Evolutionary conservation across 2,888 invertebrate genomes (phyloP), one percentile per base, ranked within the genome.

Genomic region (Bombyx huttoni): DNA sequence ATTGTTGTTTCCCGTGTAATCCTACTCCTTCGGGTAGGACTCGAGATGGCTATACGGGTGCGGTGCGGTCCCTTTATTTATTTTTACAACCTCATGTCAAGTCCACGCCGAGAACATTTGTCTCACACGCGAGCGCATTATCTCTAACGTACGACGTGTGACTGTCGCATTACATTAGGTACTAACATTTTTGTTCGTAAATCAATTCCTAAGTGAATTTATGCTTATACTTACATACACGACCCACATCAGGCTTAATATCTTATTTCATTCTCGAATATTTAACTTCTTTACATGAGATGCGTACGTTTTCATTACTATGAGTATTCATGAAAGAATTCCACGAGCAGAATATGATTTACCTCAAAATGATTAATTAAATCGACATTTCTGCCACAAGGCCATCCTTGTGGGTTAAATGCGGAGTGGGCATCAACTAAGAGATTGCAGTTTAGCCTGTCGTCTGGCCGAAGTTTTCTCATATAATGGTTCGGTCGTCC

Each of bases 51-150:
- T 40, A 40, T 40, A 56, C 50, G 60, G 51, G 57, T 59, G 54
- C 59, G 56, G 59, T 60, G 61, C 61, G 63, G 65, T 64, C 67
- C 68, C 70, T 77, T 75, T 76, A 77, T 77, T 77, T 76, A 78
- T 78, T 77, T 78, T 78, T 75, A 77, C 75, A 75, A 62, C 71
- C 72, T 64, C 67, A 57, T 71, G 78, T 79, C 78, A 78, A 73
- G 73, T 70, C 73, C 78, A 79, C 71, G 72, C 75, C 61, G 58
- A 56, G 65, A 67, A 67, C 78, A 78, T 80, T 80, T 79, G 71
- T 79, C 78, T 78, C 63, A 61, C 60, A 66, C 61, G 69, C 67
- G 63, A 65, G 60, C 68, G 74, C 69, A 73, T 75, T 78, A 77
- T 77, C 74, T 73, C 61, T 68, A 67, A 69, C 67, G 63, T 67